Conservation (phyloP, 1,140 invertebrate species). For the Akabosia matsudoensis region DNA sequence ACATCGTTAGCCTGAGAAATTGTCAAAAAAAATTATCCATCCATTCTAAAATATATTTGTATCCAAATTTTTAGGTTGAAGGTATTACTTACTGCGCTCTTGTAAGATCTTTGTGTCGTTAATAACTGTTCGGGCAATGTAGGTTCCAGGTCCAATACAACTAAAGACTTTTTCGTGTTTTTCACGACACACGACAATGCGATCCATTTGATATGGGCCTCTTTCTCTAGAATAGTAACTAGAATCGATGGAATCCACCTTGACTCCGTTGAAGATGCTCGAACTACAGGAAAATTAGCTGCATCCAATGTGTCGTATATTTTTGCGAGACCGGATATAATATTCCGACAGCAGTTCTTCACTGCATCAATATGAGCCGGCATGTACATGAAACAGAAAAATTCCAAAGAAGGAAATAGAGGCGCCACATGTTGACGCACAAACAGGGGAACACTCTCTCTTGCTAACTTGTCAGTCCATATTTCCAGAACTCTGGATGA, state of each 20-base stretch:
- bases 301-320: slow-evolving; percentile 31
- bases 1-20: slow-evolving; percentile 32
- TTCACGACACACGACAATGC: slow-evolving; percentile 24
- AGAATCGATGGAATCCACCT: slow-evolving; percentile 1
- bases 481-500: slow-evolving; percentile 37
- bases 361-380: slow-evolving; percentile 44
- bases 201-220: slow-evolving; percentile 37
- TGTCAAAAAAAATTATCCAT: background rate
- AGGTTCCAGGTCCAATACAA: slow-evolving; percentile 7
- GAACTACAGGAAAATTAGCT: background rate
- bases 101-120: slow-evolving; percentile 26
- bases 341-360: slow-evolving; percentile 40
- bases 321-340: slow-evolving; percentile 14
- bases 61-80: background rate
- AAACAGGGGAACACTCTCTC: background rate
- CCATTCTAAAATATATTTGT: background rate
- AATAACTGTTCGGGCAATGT: slow-evolving; percentile 7
- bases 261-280: background rate
- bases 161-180: slow-evolving; percentile 1
- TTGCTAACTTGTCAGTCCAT: slow-evolving; percentile 31
- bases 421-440: background rate
- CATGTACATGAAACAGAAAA: slow-evolving; percentile 42
- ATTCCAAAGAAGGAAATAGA: slow-evolving; percentile 39
- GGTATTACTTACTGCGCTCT: slow-evolving; percentile 14
- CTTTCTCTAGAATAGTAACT: slow-evolving; percentile 26